These are phyloP conservation scores for Bugula neritina DNA, from an alignment of 2,888 invertebrate species.

Conservation along the genomic window DNA sequence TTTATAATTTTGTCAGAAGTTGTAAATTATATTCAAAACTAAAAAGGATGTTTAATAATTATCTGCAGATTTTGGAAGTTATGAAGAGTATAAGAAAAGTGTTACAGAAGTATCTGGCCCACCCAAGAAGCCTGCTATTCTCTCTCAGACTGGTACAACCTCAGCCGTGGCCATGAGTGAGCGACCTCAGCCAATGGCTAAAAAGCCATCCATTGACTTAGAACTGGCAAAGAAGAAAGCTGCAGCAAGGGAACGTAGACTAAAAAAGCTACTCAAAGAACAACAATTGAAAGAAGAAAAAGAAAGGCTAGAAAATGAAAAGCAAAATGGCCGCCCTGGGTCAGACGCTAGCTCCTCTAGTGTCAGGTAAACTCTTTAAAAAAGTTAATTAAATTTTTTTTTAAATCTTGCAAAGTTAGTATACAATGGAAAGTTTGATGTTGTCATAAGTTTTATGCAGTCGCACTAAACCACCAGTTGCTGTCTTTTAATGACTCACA, in stretches of 20 bases:
- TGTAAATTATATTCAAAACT: too few relatives aligned
- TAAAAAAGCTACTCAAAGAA: background rate
- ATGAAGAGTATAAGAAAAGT: background rate
- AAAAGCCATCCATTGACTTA: slow-evolving; percentile 21
- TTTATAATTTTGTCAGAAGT: too few relatives aligned
- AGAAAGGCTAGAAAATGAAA: slow-evolving; percentile 35
- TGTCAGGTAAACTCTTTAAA: slow-evolving; percentile 20
- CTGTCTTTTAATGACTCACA: too few relatives aligned
- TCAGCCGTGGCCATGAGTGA: slow-evolving; percentile 35
- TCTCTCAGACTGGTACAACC: slow-evolving; percentile 40
- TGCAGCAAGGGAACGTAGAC: slow-evolving; percentile 10
- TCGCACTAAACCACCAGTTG: too few relatives aligned
- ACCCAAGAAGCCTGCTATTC: slow-evolving; percentile 40
- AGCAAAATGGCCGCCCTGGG: slow-evolving; percentile 31
- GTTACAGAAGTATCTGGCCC: background rate
- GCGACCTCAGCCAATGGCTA: slow-evolving; percentile 35
- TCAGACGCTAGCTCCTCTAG: slow-evolving; percentile 12
- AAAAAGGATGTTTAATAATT: background rate
- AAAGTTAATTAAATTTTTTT: too few relatives aligned
- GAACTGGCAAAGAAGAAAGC: slow-evolving; percentile 13
- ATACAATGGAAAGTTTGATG: too few relatives aligned
- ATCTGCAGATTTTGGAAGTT: background rate
- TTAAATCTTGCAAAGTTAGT: too few relatives aligned
- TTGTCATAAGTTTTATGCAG: too few relatives aligned
- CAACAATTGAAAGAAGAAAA: slow-evolving; percentile 34